Conservation (phyloP, 2,113 vertebrate genomes). For the Pyrgilauda ruficollis region DNA sequence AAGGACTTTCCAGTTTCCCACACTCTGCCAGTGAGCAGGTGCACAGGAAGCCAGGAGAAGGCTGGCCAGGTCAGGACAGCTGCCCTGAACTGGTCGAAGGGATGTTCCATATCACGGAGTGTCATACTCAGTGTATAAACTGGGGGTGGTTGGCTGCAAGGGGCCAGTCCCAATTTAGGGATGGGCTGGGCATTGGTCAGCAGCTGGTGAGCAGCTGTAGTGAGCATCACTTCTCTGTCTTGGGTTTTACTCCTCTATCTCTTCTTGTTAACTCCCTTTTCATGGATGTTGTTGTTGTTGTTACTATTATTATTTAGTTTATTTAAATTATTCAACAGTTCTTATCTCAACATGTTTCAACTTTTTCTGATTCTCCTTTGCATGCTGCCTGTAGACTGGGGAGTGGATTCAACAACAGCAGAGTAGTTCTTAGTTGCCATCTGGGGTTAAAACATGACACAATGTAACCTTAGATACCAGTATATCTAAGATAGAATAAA, state of each 20-base stretch:
- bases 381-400: neutral
- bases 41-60: neutral
- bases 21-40: neutral
- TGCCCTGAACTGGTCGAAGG: neutral
- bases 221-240: neutral
- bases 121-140: neutral
- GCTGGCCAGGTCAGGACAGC: neutral
- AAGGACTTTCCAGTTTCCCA: neutral
- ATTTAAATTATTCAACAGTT: neutral
- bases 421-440: fast-evolving
- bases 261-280: neutral
- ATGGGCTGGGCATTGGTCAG: neutral
- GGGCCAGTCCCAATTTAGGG: neutral
- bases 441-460: neutral
- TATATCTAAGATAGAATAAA: neutral
- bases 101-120: fast-evolving
- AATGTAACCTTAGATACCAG: neutral
- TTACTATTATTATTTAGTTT: neutral
- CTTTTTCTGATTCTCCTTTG: neutral
- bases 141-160: neutral
- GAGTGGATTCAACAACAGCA: neutral
- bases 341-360: neutral
- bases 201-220: neutral
- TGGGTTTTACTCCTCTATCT: neutral
- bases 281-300: neutral